Base-by-base conservation (phyloP, 2,797 vertebrate genomes). In the Dermochelys coriacea region DNA sequence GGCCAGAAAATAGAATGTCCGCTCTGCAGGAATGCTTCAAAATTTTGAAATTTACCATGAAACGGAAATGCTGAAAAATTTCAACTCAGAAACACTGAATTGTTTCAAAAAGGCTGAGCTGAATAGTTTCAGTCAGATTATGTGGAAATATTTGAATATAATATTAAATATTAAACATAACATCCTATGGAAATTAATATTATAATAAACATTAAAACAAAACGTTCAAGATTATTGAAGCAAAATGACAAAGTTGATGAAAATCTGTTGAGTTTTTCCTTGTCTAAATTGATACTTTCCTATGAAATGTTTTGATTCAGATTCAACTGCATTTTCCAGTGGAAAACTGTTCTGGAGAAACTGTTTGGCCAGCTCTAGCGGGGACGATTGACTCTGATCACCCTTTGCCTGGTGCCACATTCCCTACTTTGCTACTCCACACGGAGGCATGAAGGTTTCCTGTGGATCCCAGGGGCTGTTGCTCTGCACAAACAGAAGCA, bases 311-410 rank as follows among this genome's bases (percentile, higher is more conserved):
- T 52, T 52, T 52, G 51, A 52, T 52, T 52, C 6, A 52, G 51
- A 7, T 19, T 51, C 50, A 51, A 51, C 16, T 51, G 50, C 50
- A 51, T 51, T 52, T 52, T 52, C 51, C 51, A 52, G 2, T 19
- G 45, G 71, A 89, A 92, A 82, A 83, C 54, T 82, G 51, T 81
- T 84, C 61, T 84, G 55, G 91, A 71, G 45, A 80, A 86, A 37
- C 29, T 80, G 12, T n/a, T 16, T 0, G 3, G 7, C 41, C 82
- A 18, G 50, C 68, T 49, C 45, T 1, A 6, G 21, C 31, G 37
- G 71, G 55, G 86, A 92, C 51, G 34, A 71, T 89, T 88, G 11
- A 55, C 51, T 45, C 84, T n/a, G 37, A 64, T 85, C 59, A 4
- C 15, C 15, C 4, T 51, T 83, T 92, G 86, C 88, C 49, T 89